These are phyloP conservation scores for Sisyra terminalis DNA, from an alignment of 2,888 invertebrate genomes.

Conservation along the genomic window DNA sequence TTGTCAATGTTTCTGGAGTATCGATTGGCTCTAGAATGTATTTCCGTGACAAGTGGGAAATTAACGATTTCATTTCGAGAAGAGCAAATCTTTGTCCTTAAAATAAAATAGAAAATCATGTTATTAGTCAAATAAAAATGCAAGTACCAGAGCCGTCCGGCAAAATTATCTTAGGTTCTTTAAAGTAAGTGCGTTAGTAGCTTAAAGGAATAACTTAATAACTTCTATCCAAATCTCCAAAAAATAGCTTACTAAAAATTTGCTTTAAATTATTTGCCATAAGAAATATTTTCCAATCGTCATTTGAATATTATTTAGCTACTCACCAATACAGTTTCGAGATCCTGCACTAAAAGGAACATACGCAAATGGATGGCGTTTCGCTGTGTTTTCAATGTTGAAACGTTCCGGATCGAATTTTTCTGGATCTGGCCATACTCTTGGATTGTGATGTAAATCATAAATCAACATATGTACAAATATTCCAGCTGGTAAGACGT, in stretches of 20 bases:
- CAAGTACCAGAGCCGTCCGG: too few species aligned
- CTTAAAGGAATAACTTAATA: too few species aligned
- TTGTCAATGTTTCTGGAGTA: conserved; percentile 17
- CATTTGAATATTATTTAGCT: too few species aligned
- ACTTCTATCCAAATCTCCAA: too few species aligned
- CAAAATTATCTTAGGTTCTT: too few species aligned
- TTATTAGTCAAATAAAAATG: too few species aligned
- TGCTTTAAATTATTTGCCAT: too few species aligned
- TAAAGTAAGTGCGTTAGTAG: too few species aligned
- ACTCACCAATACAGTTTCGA: conserved; percentile 23
- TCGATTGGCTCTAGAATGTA: conserved; percentile 33
- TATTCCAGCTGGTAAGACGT: conserved; percentile 31
- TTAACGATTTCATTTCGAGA: conserved; percentile 41
- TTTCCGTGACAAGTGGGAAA: conserved; percentile 34
- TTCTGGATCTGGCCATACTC: conserved; percentile 44
- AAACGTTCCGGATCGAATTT: conserved; percentile 57
- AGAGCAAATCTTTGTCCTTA: conserved; percentile 54
- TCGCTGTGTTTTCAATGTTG: conserved; percentile 34
- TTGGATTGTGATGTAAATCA: conserved; percentile 44
- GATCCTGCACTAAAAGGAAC: conserved; percentile 21
- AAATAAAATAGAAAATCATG: conserved; percentile 16
- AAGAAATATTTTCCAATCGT: too few species aligned
- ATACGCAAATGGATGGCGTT: conserved; percentile 43
- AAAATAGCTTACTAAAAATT: too few species aligned
- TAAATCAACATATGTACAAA: conserved; percentile 39